A percentile compares a stretch with the other conserved stretches of the same genome.
Evolutionary conservation across 1,140 invertebrate genomes (phyloP).

Genomic region (Pseudobourletiella spinata): DNA sequence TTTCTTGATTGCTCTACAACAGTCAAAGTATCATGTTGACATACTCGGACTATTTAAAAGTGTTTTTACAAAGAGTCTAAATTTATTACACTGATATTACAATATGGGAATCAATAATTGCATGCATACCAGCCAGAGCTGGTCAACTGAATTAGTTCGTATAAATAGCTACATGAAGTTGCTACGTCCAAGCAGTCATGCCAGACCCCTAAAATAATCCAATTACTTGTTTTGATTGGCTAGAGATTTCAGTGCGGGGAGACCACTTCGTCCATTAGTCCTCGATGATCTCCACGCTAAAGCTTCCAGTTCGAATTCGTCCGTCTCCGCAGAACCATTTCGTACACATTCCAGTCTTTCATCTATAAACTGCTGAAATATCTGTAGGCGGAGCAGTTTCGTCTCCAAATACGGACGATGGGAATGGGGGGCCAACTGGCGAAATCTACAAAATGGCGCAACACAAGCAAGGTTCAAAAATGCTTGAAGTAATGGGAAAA

Average conservation of each 20-base stretch:
- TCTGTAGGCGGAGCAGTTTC: slow-evolving; percentile 85
- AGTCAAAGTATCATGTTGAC: too few species aligned
- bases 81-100: too few species aligned
- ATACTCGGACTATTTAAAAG: too few species aligned
- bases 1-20: slow-evolving; percentile 29
- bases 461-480: not conserved
- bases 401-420: slow-evolving; percentile 23
- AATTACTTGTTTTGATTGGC: slow-evolving; percentile 58
- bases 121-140: too few species aligned
- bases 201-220: slow-evolving; percentile 40
- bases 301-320: slow-evolving; percentile 82
- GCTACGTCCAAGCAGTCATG: too few species aligned
- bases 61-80: too few species aligned
- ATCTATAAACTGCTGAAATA: slow-evolving; percentile 94
- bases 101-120: too few species aligned
- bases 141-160: too few species aligned
- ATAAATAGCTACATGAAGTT: too few species aligned
- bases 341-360: slow-evolving; percentile 82
- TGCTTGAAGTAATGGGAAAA: too few species aligned
- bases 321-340: slow-evolving; percentile 76
- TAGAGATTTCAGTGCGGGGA: slow-evolving; percentile 49
- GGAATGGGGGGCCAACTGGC: slow-evolving; percentile 25
- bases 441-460: slow-evolving; percentile 24
- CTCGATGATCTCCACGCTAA: slow-evolving; percentile 63
- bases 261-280: slow-evolving; percentile 70